Evolutionary conservation across 2,113 vertebrate genomes (phyloP).

Genomic region (Heterocephalus glaber): DNA sequence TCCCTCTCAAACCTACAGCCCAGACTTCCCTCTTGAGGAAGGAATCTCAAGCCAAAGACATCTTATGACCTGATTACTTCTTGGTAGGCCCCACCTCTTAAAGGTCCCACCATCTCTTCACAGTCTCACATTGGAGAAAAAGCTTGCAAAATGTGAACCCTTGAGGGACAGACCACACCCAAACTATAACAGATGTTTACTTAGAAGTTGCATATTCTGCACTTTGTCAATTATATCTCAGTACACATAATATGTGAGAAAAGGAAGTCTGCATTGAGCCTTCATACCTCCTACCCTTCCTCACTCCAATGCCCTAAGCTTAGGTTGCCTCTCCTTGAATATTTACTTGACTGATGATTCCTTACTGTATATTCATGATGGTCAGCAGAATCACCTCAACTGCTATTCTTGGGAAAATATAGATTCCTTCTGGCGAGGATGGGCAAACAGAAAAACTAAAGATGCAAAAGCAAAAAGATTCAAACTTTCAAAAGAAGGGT

Average conservation of each 20-base stretch:
- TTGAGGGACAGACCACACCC: not conserved
- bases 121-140: not conserved
- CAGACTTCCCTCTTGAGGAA: not conserved
- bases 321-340: not conserved
- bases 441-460: not conserved
- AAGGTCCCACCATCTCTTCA: not conserved
- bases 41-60: not conserved
- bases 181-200: not conserved
- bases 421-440: not conserved
- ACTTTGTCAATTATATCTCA: not conserved
- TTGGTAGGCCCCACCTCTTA: not conserved
- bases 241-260: not conserved
- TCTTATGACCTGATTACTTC: not conserved
- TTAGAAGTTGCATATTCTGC: not conserved
- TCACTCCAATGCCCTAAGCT: not conserved
- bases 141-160: not conserved
- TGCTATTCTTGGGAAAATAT: not conserved
- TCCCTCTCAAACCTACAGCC: not conserved
- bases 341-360: not conserved
- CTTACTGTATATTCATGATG: not conserved
- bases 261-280: not conserved
- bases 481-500: not conserved
- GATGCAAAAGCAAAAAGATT: not conserved
- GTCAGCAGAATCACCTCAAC: not conserved
- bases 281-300: not conserved